phyloP scores from a whole-genome alignment of 1,140 invertebrate species.

The Rhagoletis zephyria region DNA sequence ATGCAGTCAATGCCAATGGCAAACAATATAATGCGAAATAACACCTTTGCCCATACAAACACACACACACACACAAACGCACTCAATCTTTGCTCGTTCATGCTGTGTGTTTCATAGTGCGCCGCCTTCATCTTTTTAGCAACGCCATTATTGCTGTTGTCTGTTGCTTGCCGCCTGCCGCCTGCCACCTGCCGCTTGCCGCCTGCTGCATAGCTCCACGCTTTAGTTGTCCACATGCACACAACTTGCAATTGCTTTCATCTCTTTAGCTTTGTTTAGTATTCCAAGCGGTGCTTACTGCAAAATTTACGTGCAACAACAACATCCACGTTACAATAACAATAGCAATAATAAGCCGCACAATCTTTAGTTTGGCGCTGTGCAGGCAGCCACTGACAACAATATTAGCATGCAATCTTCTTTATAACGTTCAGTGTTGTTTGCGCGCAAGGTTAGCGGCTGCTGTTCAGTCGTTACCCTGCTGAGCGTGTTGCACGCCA shows the following conservation, averaged over 20 bases:
- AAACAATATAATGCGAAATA: conserved; percentile 44
- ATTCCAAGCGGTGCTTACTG: conserved; percentile 7
- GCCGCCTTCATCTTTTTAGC: background rate
- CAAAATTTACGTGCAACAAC: conserved; percentile 29
- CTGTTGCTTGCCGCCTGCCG: background rate
- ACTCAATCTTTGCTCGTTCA: background rate
- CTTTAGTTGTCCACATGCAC: background rate
- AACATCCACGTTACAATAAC: background rate
- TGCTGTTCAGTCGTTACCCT: background rate
- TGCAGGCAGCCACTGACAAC: conserved; percentile 5
- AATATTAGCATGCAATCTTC: conserved; percentile 6
- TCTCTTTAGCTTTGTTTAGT: background rate
- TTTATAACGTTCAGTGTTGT: background rate
- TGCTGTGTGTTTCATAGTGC: background rate
- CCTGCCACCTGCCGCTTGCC: background rate
- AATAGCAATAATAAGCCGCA: conserved; percentile 21
- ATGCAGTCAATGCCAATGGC: conserved; percentile 39
- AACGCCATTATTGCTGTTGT: conserved; percentile 22
- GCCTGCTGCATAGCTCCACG: background rate
- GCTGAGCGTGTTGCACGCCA: background rate
- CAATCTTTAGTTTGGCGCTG: background rate
- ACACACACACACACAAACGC: background rate
- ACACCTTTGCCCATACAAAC: background rate
- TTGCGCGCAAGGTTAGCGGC: background rate
- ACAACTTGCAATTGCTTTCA: conserved; percentile 17